These are phyloP conservation scores for Pyrocoelia pectoralis DNA, from an alignment of 2,888 invertebrate species.

Conservation along the genomic window DNA sequence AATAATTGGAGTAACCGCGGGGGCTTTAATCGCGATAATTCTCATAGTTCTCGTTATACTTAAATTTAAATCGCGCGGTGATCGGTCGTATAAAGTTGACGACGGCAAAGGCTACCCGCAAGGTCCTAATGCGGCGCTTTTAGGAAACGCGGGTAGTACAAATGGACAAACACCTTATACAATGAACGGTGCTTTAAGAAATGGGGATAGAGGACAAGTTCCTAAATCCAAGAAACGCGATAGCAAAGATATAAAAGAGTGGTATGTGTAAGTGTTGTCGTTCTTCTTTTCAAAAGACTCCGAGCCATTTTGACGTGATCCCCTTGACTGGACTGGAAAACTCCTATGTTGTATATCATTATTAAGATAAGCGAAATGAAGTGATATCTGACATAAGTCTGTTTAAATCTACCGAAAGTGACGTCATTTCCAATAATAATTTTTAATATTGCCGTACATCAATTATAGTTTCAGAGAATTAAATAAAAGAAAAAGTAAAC, in stretches of 20 bases:
- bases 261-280: constrained; percentile 81
- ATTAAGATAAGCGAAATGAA: constrained; percentile 32
- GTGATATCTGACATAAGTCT: constrained; percentile 33
- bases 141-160: constrained; percentile 66
- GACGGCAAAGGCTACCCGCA: constrained; percentile 81
- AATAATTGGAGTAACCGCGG: constrained; percentile 89
- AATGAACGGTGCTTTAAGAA: constrained; percentile 63
- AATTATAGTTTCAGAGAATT: constrained; percentile 21
- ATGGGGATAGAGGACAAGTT: constrained; percentile 57
- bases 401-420: constrained; percentile 18
- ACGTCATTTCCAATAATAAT: constrained; percentile 15
- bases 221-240: constrained; percentile 69
- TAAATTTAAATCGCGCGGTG: constrained; percentile 85
- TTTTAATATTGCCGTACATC: background rate
- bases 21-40: constrained; percentile 89
- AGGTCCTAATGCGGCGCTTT: constrained; percentile 80
- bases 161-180: constrained; percentile 62
- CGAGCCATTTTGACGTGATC: constrained; percentile 50
- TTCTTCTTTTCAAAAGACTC: constrained; percentile 46
- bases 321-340: constrained; percentile 25
- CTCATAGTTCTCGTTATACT: constrained; percentile 89
- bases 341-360: constrained; percentile 31
- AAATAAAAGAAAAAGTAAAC: constrained; percentile 10
- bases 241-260: constrained; percentile 93
- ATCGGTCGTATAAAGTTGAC: constrained; percentile 93